Base-by-base conservation (phyloP, 2,113 vertebrate species). In the Typhlomys cinereus region DNA sequence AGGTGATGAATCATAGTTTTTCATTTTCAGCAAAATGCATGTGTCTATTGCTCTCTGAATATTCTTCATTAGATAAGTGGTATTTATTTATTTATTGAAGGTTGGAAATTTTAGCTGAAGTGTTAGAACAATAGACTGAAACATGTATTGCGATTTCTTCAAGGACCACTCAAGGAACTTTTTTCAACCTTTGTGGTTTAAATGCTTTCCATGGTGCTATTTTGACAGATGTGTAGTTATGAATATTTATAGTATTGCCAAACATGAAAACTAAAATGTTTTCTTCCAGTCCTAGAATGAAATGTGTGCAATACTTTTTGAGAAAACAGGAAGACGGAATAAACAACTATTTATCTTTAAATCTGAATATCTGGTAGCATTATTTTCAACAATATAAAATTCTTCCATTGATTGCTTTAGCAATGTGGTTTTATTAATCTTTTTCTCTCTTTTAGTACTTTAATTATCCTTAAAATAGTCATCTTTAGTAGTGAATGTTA, bases 401-500 rank as follows among this genome's bases (percentile, higher is more conserved):
- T 88, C 67, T 97, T 66, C 84, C 88, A 93, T 71, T 93, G 91
- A 96, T 85, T 93, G 83, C 39, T 41, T 96, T 97, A 96, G 90
- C 78, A 96, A 88, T 93, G 41, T 96, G 96, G 8, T 8, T 31
- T 39, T 61, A 5, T 74, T 94, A 97, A 96, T 97, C 96, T 31
- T 2, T 71, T 94, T 97, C 96, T 97, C 96, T 73, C 96, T 89
- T 96, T 97, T 97, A 34, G 92, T 92, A 88, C 91, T 97, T 97
- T 87, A 95, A 17, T 97, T 97, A 95, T 71, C 54, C 91, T 97
- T 93, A 89, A 97, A 96, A 97, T 97, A 96, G 27, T 95, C 78
- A 93, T 91, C 89, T 97, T 74, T 67, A 86, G 87, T 96, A 94
- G 91, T 84, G 39, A 96, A 96, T 36, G 95, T 48, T 81, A 86